phyloP scores from a whole-genome alignment of 2,888 invertebrate species.

The Odontothrips loti region DNA sequence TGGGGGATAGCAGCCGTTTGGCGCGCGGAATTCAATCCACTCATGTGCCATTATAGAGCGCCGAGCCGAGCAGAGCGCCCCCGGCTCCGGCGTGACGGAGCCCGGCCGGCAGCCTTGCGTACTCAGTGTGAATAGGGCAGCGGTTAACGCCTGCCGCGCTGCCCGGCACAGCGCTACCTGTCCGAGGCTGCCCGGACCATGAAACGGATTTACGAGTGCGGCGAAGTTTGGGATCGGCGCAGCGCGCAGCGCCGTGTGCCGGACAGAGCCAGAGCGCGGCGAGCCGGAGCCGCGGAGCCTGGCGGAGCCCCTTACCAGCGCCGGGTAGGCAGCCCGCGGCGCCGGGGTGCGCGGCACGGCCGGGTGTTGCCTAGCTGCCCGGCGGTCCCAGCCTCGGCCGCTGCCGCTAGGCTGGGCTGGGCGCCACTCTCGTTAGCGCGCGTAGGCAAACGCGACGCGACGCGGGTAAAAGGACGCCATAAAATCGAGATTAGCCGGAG shows the following conservation, averaged over 20 bases:
- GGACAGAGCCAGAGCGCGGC: not conserved
- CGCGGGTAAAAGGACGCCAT: too few species aligned
- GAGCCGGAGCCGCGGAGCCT: not conserved
- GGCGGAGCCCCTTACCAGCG: not conserved
- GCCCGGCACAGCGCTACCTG: too few species aligned
- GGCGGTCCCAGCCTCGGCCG: not conserved
- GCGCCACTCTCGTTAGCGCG: too few species aligned
- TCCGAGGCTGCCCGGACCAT: too few species aligned
- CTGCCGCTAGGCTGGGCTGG: not conserved
- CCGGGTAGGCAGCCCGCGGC: not conserved
- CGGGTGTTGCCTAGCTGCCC: not conserved
- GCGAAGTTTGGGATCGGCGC: too few species aligned
- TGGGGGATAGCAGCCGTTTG: not conserved
- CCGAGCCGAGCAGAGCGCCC: not conserved
- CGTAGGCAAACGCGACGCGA: too few species aligned
- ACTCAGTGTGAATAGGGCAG: too few species aligned
- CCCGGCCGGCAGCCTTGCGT: too few species aligned
- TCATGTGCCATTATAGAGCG: not conserved
- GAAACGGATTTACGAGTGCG: too few species aligned
- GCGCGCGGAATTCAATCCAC: constrained; percentile 1
- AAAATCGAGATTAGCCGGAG: too few species aligned
- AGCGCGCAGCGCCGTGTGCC: not conserved
- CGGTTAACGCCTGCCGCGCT: too few species aligned
- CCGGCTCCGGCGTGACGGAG: not conserved
- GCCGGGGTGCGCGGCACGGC: not conserved